Percentiles rank a stretch among this genome's conserved stretches.
These are phyloP conservation scores for Hesperia comma DNA, from an alignment of 2,888 invertebrate species.

Conservation along the genomic window DNA sequence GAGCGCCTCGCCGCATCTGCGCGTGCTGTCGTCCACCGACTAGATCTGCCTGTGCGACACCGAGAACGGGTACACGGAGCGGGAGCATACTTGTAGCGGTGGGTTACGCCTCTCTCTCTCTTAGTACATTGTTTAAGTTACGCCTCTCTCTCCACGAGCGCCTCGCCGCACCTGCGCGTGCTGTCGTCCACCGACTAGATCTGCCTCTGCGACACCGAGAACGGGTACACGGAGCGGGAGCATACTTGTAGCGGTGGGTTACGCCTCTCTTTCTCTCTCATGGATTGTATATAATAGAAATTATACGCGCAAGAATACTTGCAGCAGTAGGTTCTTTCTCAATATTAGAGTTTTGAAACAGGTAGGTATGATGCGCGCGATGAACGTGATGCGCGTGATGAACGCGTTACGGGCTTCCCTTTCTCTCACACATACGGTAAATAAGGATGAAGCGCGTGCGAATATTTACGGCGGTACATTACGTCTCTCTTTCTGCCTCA, in stretches of 20 bases:
- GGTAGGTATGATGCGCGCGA: slow-evolving; percentile 56
- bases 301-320: slow-evolving; percentile 84
- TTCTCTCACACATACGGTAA: no score
- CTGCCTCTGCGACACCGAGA: slow-evolving; percentile 85
- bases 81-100: slow-evolving; percentile 86
- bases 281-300: no score
- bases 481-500: no score
- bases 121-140: not conserved
- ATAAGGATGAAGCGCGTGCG: slow-evolving; percentile 86
- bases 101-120: slow-evolving; percentile 44
- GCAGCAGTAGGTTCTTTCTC: slow-evolving; percentile 79
- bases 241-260: slow-evolving; percentile 85
- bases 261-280: slow-evolving; percentile 61
- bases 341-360: no score
- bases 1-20: slow-evolving; percentile 64
- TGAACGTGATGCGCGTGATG: no score
- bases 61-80: slow-evolving; percentile 86
- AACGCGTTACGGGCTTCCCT: no score
- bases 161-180: slow-evolving; percentile 64
- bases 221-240: slow-evolving; percentile 86
- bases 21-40: slow-evolving; percentile 64
- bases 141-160: slow-evolving; percentile 58
- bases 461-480: slow-evolving; percentile 85
- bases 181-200: slow-evolving; percentile 74
- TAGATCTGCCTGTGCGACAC: slow-evolving; percentile 85